Evolutionary conservation across 2,113 vertebrate species (phyloP).

Genomic region (Tragelaphus scriptus): DNA sequence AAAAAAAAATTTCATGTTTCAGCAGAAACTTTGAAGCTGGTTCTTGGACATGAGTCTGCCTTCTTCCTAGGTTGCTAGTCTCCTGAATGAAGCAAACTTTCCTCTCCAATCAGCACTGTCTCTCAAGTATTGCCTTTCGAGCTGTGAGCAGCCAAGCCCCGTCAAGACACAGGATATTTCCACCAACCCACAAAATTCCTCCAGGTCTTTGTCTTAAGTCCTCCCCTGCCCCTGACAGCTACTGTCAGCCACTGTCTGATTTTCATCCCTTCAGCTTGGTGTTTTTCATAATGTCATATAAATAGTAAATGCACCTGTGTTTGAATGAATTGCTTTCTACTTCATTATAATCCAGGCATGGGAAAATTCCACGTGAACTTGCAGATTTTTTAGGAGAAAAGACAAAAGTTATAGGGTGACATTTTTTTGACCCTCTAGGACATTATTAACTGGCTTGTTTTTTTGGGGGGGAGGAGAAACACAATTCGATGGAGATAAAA

Average conservation of each 20-base stretch:
- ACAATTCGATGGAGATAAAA: background rate
- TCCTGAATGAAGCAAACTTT: background rate
- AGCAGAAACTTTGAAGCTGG: background rate
- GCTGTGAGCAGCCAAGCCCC: background rate
- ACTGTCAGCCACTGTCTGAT: background rate
- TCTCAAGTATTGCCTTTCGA: background rate
- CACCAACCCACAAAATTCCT: background rate
- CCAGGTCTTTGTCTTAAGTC: background rate
- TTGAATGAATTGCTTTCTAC: background rate
- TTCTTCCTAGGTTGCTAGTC: background rate
- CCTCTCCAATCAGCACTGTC: background rate
- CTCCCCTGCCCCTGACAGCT: background rate
- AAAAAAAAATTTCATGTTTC: background rate
- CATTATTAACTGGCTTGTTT: background rate
- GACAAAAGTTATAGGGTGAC: background rate
- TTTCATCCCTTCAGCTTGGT: background rate
- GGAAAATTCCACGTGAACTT: background rate
- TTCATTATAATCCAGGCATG: background rate
- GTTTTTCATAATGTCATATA: background rate
- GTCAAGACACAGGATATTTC: background rate
- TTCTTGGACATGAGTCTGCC: background rate
- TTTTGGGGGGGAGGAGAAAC: background rate
- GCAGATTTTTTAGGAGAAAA: background rate
- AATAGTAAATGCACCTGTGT: background rate
- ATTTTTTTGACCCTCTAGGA: background rate